Percentiles rank a stretch among this genome's conserved stretches.
These are phyloP conservation scores for Pseudomugil tenellus DNA, from an alignment of 2,797 vertebrate genomes.

Conservation along the genomic window DNA sequence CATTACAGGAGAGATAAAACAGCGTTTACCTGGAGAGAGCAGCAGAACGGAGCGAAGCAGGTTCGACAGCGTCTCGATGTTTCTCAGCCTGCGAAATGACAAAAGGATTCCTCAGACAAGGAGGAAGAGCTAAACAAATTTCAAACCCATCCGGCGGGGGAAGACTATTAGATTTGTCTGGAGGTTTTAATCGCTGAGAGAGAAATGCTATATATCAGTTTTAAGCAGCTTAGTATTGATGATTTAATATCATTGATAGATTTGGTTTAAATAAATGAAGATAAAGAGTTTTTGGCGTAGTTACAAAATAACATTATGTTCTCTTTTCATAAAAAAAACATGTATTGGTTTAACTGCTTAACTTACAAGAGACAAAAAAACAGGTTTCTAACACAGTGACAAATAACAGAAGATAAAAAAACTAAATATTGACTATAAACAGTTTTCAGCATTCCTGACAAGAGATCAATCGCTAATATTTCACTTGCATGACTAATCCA, in stretches of 20 bases:
- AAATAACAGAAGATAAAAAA: not conserved
- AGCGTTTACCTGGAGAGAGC: conserved; percentile 84
- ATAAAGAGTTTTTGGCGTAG: not conserved
- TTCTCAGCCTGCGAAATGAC: conserved; percentile 84
- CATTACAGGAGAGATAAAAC: conserved; percentile 66
- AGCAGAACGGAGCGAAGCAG: conserved; percentile 88
- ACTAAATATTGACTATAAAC: not conserved
- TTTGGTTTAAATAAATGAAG: not conserved
- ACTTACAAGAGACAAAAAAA: not conserved
- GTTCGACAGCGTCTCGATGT: conserved; percentile 92
- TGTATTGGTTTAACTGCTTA: not conserved
- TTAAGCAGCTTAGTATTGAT: conserved; percentile 3
- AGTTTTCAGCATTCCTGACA: no score
- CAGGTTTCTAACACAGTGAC: not conserved
- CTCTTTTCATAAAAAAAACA: no score
- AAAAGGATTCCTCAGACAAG: conserved; percentile 52
- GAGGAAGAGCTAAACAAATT: conserved; percentile 42
- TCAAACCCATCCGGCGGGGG: conserved; percentile 41
- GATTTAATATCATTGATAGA: conserved; percentile 35
- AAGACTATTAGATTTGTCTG: conserved; percentile 63
- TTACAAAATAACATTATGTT: no score
- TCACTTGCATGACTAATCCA: conserved; percentile 6
- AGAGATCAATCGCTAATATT: conserved; percentile 8
- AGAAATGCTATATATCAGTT: conserved; percentile 35
- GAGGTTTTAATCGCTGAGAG: conserved; percentile 51